Percentiles rank a stretch among this genome's conserved stretches.
Evolutionary conservation across 2,888 invertebrate genomes (phyloP).

Genomic region (Mimas tiliae): DNA sequence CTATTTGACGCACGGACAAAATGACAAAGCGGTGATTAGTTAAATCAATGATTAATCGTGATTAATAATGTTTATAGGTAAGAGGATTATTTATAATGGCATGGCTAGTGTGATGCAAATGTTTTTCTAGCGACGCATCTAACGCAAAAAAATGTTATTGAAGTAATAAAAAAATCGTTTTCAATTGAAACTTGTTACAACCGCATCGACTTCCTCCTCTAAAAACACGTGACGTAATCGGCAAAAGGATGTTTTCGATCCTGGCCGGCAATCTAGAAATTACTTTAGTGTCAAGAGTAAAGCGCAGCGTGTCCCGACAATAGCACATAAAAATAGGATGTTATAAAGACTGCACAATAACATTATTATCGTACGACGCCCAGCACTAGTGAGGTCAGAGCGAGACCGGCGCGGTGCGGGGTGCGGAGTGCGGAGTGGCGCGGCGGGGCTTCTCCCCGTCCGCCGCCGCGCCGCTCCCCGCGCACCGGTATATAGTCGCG

Average conservation of each 20-base stretch:
- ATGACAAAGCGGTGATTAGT: background rate
- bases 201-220: background rate
- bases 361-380: conserved; percentile 39
- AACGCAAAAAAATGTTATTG: background rate
- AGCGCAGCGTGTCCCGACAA: conserved; percentile 7
- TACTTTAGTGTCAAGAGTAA: conserved; percentile 17
- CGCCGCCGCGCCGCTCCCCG: conserved; percentile 43
- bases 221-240: background rate
- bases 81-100: too few relatives aligned
- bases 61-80: too few relatives aligned
- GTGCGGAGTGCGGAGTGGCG: conserved; percentile 49
- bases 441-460: conserved; percentile 45
- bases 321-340: conserved; percentile 21
- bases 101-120: background rate
- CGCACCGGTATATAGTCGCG: conserved; percentile 61
- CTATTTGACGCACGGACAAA: background rate
- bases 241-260: conserved; percentile 27
- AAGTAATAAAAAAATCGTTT: background rate
- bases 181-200: background rate
- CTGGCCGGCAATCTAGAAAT: conserved; percentile 22
- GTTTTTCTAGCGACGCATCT: background rate
- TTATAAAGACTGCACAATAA: conserved; percentile 24
- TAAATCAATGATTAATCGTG: too few relatives aligned
- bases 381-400: conserved; percentile 71
- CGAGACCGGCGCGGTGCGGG: conserved; percentile 52